Percentiles rank a stretch among this genome's conserved stretches.
These are phyloP conservation scores for Conistra vaccinii DNA, from an alignment of 2,888 invertebrate genomes.

Conservation along the genomic window DNA sequence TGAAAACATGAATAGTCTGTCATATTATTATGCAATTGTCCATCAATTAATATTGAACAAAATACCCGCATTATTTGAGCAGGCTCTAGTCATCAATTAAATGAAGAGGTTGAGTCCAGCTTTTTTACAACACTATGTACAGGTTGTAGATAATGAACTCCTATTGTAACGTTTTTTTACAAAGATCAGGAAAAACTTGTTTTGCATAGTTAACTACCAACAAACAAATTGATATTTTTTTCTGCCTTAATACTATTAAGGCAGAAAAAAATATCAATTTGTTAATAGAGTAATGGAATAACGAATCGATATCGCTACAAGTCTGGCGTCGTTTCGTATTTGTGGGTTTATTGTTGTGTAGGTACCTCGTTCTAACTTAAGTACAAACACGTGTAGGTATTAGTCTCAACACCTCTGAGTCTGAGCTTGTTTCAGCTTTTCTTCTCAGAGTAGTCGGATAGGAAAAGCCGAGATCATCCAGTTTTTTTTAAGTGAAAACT, in stretches of 20 bases:
- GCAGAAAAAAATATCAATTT: too few species aligned
- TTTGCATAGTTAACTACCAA: constrained; percentile 42
- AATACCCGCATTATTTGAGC: neutral
- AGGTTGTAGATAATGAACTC: constrained; percentile 23
- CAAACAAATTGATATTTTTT: constrained; percentile 27
- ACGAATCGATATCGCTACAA: constrained; percentile 26
- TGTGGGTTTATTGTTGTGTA: neutral
- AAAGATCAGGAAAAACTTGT: constrained; percentile 35
- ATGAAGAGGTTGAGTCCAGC: constrained; percentile 8
- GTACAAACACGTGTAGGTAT: neutral
- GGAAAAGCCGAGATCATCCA: too few species aligned
- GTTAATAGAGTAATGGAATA: constrained; percentile 12
- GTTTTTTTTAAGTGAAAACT: too few species aligned
- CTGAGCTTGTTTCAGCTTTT: too few species aligned
- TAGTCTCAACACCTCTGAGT: neutral
- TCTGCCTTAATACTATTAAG: too few species aligned
- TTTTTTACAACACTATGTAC: constrained; percentile 17
- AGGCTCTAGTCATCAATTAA: constrained; percentile 20
- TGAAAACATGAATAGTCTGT: too few species aligned
- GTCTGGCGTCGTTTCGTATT: neutral
- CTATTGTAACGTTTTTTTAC: constrained; percentile 34
- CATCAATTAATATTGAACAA: neutral
- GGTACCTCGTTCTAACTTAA: neutral
- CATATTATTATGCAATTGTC: neutral
- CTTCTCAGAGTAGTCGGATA: too few species aligned